phyloP scores from a whole-genome alignment of 2,888 invertebrate genomes.

The Eupithecia inturbata region DNA sequence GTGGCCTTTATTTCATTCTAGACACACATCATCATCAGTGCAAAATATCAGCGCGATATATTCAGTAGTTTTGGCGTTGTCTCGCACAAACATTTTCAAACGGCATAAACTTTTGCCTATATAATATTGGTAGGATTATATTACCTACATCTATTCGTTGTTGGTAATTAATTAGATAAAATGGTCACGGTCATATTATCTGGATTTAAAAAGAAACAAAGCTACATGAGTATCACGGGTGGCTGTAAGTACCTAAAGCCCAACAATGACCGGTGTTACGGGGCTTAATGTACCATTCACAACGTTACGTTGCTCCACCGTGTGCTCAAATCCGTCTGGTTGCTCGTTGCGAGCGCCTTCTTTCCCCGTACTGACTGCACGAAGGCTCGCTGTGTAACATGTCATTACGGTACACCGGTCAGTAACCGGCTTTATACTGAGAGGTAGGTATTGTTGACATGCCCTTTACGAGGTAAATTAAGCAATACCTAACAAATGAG shows the following conservation, averaged over 20 bases:
- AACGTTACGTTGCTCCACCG: no score
- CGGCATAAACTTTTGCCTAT: no score
- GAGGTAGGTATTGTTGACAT: slow-evolving; percentile 1
- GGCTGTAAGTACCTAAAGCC: neutral
- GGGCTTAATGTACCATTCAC: no score
- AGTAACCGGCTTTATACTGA: no score
- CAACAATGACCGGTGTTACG: no score
- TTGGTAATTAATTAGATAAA: neutral
- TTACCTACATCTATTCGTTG: neutral
- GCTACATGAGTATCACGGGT: neutral
- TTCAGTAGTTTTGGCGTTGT: neutral
- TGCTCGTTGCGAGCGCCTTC: no score
- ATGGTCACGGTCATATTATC: neutral
- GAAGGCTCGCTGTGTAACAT: no score
- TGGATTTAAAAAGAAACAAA: neutral
- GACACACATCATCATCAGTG: neutral
- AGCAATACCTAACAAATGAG: slow-evolving; percentile 43
- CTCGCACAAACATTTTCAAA: neutral
- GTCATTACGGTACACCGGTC: no score
- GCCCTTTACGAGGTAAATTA: slow-evolving; percentile 41
- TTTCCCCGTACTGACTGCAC: no score
- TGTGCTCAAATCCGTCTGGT: no score
- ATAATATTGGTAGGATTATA: no score
- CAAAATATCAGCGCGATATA: neutral
- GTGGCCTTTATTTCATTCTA: no score